These are phyloP conservation scores for Embiotoca jacksoni DNA, from an alignment of 2,113 vertebrate genomes.

Conservation along the genomic window DNA sequence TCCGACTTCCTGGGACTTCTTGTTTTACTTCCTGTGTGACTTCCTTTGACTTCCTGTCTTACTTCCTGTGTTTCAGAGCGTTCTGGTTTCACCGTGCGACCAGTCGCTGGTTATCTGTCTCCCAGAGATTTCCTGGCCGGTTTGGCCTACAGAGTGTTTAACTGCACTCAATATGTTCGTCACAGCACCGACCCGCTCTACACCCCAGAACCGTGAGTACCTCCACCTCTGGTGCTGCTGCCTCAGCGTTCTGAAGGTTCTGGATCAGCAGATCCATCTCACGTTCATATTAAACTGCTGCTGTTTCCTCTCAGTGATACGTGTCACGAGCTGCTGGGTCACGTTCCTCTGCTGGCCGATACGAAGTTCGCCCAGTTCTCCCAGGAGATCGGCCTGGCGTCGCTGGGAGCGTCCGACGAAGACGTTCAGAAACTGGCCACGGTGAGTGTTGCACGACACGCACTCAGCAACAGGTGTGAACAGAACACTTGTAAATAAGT, in stretches of 20 bases:
- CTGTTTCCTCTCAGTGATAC: constrained; percentile 88
- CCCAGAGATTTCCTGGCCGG: constrained; percentile 96
- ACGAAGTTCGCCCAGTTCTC: constrained; percentile 98
- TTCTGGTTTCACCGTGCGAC: constrained; percentile 95
- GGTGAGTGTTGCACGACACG: constrained; percentile 80
- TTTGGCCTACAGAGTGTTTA: constrained; percentile 96
- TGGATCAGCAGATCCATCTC: too few species aligned
- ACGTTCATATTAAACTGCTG: too few species aligned
- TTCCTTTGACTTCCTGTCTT: constrained; percentile 2
- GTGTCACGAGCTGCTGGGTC: constrained; percentile 96
- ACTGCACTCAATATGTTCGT: constrained; percentile 96
- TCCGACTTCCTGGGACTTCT: neutral
- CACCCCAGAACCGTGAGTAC: constrained; percentile 97
- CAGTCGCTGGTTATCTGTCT: constrained; percentile 96
- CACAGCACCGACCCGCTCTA: constrained; percentile 98
- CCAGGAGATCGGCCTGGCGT: constrained; percentile 97
- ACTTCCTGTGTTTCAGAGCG: constrained; percentile 86
- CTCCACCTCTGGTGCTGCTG: neutral
- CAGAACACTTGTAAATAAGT: too few species aligned
- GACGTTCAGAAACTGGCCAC: constrained; percentile 98
- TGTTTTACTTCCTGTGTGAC: constrained; percentile 13
- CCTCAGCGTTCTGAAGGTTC: too few species aligned
- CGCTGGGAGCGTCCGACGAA: constrained; percentile 94
- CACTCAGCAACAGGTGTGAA: too few species aligned
- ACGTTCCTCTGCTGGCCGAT: constrained; percentile 96